Evolutionary conservation across 2,888 invertebrate genomes (phyloP), one percentile per base, ranked within the genome.

Genomic region (Apomyelois bistriatella): DNA sequence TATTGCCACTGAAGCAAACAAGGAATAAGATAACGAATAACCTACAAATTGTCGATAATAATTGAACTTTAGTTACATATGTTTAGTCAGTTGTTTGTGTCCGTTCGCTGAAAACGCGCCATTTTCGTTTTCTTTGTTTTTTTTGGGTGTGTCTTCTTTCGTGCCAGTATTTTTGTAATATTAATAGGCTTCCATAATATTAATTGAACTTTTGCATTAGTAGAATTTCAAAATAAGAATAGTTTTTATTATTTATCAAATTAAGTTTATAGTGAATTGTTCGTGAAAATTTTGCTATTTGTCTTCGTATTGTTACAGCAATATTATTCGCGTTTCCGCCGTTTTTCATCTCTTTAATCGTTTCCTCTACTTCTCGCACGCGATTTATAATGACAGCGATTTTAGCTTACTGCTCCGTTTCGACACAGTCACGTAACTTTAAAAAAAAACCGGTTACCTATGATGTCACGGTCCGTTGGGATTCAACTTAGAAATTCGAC

Each of bases 401-500:
- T 38, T 48, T 36, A 48, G n/a, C 41, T 16, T 43, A 49, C 36
- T 38, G 47, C 42, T 43, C 42, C 43, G 54, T 62, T 62, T 54
- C 58, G 54, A 59, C 58, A 61, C 49, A 43, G 51, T 59, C 55
- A 55, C 53, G 57, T 61, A 58, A 61, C 13, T 12, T 48, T 46
- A 46, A 55, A 58, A 54, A 61, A 56, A 57, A 62, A 61, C 57
- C 48, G 40, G 60, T 58, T 61, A 40, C 16, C 57, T 61, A 47
- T 64, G 61, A 57, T 58, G 61, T 64, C 60, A 61, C 54, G 56
- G 16, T 48, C 30, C 15, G 32, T 16, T 41, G 43, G 48, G 40
- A 36, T 28, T 35, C 28, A 49, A 49, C 42, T 55, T 60, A 57
- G 62, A 70, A 65, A 56, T 60, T 59, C 64, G 68, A 66, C 67